phyloP scores from a whole-genome alignment of 2,888 invertebrate species.

The Caenorhabditis zanzibari region DNA sequence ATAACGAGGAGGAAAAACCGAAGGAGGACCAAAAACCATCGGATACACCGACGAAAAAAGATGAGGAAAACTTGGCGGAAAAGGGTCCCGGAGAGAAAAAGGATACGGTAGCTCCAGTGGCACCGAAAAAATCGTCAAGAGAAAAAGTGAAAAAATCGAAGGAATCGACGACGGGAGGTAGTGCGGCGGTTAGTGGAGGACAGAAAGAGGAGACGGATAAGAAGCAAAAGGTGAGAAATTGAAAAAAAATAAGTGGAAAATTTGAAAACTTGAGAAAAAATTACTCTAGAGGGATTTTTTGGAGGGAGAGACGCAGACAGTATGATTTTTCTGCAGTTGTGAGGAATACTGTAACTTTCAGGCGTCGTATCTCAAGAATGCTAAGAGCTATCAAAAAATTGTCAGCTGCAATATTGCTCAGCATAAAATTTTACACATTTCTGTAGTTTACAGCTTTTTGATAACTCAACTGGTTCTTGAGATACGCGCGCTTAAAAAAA shows the following conservation, averaged over 20 bases:
- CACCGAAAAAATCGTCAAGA: background rate
- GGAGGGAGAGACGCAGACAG: no score
- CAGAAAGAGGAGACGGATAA: background rate
- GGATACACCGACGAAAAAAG: background rate
- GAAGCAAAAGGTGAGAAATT: background rate
- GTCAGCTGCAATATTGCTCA: background rate
- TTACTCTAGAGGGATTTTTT: no score
- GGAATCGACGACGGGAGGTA: background rate
- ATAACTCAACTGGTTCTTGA: no score
- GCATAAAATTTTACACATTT: no score
- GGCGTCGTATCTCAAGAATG: background rate
- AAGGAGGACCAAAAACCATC: background rate
- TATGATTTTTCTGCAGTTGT: background rate
- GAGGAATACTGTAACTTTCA: background rate
- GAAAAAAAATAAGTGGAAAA: background rate
- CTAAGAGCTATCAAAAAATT: background rate
- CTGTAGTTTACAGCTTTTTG: no score
- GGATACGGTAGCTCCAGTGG: background rate
- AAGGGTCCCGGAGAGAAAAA: constrained; percentile 9
- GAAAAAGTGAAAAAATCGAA: background rate
- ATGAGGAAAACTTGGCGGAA: background rate
- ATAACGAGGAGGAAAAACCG: background rate
- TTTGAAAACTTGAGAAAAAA: background rate
- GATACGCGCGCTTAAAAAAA: no score
- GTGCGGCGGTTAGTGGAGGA: background rate